Evolutionary conservation across 2,797 vertebrate species (phyloP), one percentile per base, ranked within the genome.

Genomic region (Gymnoscopelus microlampas): DNA sequence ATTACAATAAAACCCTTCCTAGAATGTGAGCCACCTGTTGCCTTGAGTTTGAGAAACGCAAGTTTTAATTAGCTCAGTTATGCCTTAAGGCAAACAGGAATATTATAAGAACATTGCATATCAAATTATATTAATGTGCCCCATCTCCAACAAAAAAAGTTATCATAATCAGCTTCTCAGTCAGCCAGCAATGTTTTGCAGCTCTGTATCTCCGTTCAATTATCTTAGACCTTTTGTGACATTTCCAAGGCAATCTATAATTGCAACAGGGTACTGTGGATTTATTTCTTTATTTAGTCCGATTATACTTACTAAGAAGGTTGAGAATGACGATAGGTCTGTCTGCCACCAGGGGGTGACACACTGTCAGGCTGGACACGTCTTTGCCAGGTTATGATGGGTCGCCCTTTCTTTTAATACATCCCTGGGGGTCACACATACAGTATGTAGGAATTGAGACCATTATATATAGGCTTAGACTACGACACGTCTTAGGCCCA

Each of bases 261-360:
- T 54, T 55, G n/a, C 53, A 11, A 23, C 19, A 23, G 53, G 1
- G 53, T 23, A 15, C 6, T 2, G 19, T 24, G 9, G 9, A 19
- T 55, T 10, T 55, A 55, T 55, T 55, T 44, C 8, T 44, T 44
- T 44, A 44, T 44, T 44, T 44, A 8, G 39, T 44, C 8, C 10
- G 39, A 44, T 44, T 44, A 6, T 39, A 44, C 39, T 44, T 44
- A 10, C 39, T 44, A 2, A 24, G n/a, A 24, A 55, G 53, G 53
- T 57, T 29, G 26, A 14, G 55, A 32, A 14, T 14, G 9, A 13
- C 24, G 5, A 26, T 68, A 32, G 15, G 15, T 15, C 26, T 8
- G 68, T 53, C 54, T 53, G 63, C 76, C 78, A 86, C 7, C 63
- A 85, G 78, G 60, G 77, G 80, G 79, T 59, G 72, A 75, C 60